A percentile compares a stretch with the other conserved stretches of the same genome.
phyloP scores from a whole-genome alignment of 1,140 invertebrate species.

The Metaphire vulgaris region DNA sequence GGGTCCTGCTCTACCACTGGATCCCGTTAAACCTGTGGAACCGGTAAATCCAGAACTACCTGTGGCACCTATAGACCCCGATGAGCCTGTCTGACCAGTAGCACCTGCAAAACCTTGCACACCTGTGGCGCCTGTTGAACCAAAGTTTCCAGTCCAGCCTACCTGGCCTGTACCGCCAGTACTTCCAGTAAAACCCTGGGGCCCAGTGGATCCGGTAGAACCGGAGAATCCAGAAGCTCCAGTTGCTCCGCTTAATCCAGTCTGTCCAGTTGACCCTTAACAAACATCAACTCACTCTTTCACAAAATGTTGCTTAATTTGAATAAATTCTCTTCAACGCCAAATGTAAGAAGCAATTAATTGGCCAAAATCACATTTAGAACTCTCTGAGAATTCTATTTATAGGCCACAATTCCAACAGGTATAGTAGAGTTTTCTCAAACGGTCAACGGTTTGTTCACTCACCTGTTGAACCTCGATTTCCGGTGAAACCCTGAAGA shows the following conservation, averaged over 20 bases:
- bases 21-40: slow-evolving; percentile 61
- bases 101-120: slow-evolving; percentile 26
- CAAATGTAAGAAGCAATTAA: too few relatives aligned
- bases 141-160: slow-evolving; percentile 5
- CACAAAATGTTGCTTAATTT: too few relatives aligned
- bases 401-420: too few relatives aligned
- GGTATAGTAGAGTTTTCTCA: too few relatives aligned
- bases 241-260: not conserved
- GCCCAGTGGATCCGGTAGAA: slow-evolving; percentile 4
- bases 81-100: slow-evolving; percentile 38
- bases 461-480: not conserved
- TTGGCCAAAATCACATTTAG: too few relatives aligned
- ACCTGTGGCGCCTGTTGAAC: slow-evolving; percentile 31
- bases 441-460: too few relatives aligned
- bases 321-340: too few relatives aligned
- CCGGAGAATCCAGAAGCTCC: slow-evolving; percentile 5
- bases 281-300: too few relatives aligned
- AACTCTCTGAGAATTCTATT: too few relatives aligned
- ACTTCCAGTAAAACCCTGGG: slow-evolving; percentile 8
- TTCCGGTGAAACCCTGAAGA: not conserved
- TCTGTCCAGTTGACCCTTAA: not conserved
- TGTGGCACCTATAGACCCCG: slow-evolving; percentile 25
- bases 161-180: not conserved
- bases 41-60: slow-evolving; percentile 56
- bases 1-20: slow-evolving; percentile 57